Evolutionary conservation across 2,797 vertebrate genomes (phyloP), one percentile per base, ranked within the genome.

Genomic region (Ctenochaetus hawaiiensis): DNA sequence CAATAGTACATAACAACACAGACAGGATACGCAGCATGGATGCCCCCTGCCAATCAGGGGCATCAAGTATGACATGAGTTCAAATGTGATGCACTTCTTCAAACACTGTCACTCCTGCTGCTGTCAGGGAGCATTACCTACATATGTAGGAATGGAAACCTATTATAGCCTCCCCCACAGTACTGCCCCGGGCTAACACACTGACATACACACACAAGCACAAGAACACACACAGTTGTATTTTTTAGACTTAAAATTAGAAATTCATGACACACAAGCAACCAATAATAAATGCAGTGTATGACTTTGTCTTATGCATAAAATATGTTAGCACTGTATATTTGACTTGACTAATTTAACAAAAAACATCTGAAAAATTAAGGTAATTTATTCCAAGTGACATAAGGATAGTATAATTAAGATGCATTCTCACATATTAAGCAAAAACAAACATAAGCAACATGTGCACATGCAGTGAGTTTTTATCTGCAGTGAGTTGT

Each of bases 161-260:
- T 75, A 80, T 89, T 86, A 86, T 73, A 86, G 81, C 75, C 67
- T 83, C 77, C 82, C 87, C 81, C 75, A 80, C 71, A 83, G 87
- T 84, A 48, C 57, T 53, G 86, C 86, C 86, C 57, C 45, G 2
- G 83, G 87, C 81, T 67, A 63, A 80, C 67, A 69, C 73, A 78
- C 67, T 34, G 30, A 67, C 62, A 71, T 22, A 77, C 70, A 65
- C 48, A 77, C 57, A 52, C 17, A 66, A 9, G 49, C 52, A 30
- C 60, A 60, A 26, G 73, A 9, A 48, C 52, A 59, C 34, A 51
- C 17, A 22, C 26, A 80, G 37, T 26, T 62, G 18, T 22, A 39
- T 81, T 82, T 68, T 71, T 54, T 16, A 53, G 22, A 47, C 34
- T 18, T 70, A 12, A 30, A 65, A 76, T 68, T 70, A 18, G n/a